Evolutionary conservation across 92 coral and sea anemone genomes (phyloP).

Genomic region (Heteractis magnifica): DNA sequence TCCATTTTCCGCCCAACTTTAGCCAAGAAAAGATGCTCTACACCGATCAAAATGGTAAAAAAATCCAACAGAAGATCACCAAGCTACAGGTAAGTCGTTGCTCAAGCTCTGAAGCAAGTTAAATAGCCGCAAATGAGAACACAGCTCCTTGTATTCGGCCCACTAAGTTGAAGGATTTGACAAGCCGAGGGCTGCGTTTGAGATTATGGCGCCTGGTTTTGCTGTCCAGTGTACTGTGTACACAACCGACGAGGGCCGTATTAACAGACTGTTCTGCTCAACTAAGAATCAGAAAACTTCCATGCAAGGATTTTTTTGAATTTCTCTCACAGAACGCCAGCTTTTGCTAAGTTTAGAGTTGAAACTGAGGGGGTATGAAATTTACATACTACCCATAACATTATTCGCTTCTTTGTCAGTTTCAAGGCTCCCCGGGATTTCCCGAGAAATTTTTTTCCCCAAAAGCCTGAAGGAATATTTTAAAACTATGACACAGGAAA

Average conservation of each 20-base stretch:
- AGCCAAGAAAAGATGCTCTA: conserved; percentile 96
- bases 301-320: not conserved
- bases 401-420: conserved; percentile 50
- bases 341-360: conserved; percentile 35
- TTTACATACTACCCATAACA: conserved; percentile 61
- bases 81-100: conserved; percentile 87
- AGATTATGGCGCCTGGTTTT: conserved; percentile 89
- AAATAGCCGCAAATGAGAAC: conserved; percentile 5
- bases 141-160: conserved; percentile 18
- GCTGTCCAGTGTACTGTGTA: conserved; percentile 74
- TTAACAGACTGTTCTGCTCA: conserved; percentile 52
- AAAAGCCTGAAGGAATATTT: not conserved
- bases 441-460: conserved; percentile 48
- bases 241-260: conserved; percentile 61
- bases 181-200: conserved; percentile 52
- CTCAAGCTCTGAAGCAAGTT: not conserved
- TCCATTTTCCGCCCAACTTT: conserved; percentile 98
- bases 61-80: conserved; percentile 94
- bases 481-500: not conserved
- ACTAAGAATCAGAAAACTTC: not conserved
- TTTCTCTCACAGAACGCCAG: conserved; percentile 36
- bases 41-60: conserved; percentile 85
- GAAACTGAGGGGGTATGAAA: conserved; percentile 51
- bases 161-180: conserved; percentile 36
- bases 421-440: conserved; percentile 69